Evolutionary conservation across 2,797 vertebrate genomes (phyloP).

Genomic region (Betta splendens): DNA sequence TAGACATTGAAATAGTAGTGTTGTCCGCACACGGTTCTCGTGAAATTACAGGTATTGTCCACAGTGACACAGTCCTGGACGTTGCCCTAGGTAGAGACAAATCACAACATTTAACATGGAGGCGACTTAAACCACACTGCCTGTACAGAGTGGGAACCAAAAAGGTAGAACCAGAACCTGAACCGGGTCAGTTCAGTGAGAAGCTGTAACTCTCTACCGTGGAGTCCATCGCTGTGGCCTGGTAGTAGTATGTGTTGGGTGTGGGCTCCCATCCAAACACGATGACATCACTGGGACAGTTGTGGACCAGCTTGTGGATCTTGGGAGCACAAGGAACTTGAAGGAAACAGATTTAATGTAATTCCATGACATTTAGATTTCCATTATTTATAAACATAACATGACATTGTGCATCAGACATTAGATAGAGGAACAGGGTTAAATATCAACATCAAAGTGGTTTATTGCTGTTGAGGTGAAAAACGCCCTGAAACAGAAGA

Average conservation of each 20-base stretch:
- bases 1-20: slow-evolving; percentile 77
- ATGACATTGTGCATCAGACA: background rate
- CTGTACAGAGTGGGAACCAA: background rate
- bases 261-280: slow-evolving; percentile 77
- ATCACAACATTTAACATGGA: background rate
- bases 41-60: slow-evolving; percentile 80
- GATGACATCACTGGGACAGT: slow-evolving; percentile 79
- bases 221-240: slow-evolving; percentile 65
- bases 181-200: too few relatives aligned
- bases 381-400: background rate
- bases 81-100: slow-evolving; percentile 52
- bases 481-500: slow-evolving; percentile 72
- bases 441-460: slow-evolving; percentile 57
- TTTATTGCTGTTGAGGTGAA: slow-evolving; percentile 54
- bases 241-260: slow-evolving; percentile 64
- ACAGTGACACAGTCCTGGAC: slow-evolving; percentile 72
- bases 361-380: too few relatives aligned
- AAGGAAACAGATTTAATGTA: slow-evolving; percentile 31
- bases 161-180: too few relatives aligned
- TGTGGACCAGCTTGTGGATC: slow-evolving; percentile 66
- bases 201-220: slow-evolving; percentile 48
- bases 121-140: too few relatives aligned
- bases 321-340: slow-evolving; percentile 78
- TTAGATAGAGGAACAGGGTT: slow-evolving; percentile 13
- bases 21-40: slow-evolving; percentile 73